phyloP scores from a whole-genome alignment of 1,140 invertebrate species.

The Drosophila seguyi region DNA sequence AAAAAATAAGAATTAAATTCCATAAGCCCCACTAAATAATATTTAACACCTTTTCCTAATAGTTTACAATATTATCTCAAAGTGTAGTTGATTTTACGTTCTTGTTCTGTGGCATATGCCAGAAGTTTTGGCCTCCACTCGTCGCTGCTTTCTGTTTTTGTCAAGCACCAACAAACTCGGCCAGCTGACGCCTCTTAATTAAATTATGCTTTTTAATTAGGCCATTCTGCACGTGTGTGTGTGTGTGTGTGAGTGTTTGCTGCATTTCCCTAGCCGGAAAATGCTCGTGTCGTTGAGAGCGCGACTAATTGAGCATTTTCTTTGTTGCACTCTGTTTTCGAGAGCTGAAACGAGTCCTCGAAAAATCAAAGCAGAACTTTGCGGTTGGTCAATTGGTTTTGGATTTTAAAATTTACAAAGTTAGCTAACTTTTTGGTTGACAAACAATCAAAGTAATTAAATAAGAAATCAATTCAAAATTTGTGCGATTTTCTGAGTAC shows the following conservation, averaged over 20 bases:
- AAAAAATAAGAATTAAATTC: too few species aligned
- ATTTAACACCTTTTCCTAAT: background rate
- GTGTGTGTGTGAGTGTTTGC: conserved; percentile 5
- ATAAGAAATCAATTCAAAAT: background rate
- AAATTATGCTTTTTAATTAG: conserved; percentile 81
- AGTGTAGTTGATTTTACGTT: conserved; percentile 30
- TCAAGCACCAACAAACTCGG: conserved; percentile 42
- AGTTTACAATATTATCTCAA: too few species aligned
- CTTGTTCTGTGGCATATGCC: conserved; percentile 73
- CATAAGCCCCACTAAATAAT: too few species aligned
- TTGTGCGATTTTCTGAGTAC: background rate
- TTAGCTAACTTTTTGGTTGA: background rate
- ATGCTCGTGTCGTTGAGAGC: conserved; percentile 23
- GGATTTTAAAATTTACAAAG: background rate
- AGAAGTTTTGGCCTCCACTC: conserved; percentile 49
- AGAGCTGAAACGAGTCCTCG: background rate
- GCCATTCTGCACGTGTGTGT: conserved; percentile 50
- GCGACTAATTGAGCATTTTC: conserved; percentile 56
- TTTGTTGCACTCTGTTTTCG: conserved; percentile 40
- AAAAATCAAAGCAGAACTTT: conserved; percentile 31
- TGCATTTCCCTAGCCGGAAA: conserved; percentile 30
- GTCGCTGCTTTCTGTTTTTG: conserved; percentile 39
- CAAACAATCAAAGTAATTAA: background rate
- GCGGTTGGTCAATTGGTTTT: conserved; percentile 7
- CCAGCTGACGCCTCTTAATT: conserved; percentile 73